These are phyloP conservation scores for Podotricha telesiphe DNA, from an alignment of 2,888 invertebrate species.

Conservation along the genomic window DNA sequence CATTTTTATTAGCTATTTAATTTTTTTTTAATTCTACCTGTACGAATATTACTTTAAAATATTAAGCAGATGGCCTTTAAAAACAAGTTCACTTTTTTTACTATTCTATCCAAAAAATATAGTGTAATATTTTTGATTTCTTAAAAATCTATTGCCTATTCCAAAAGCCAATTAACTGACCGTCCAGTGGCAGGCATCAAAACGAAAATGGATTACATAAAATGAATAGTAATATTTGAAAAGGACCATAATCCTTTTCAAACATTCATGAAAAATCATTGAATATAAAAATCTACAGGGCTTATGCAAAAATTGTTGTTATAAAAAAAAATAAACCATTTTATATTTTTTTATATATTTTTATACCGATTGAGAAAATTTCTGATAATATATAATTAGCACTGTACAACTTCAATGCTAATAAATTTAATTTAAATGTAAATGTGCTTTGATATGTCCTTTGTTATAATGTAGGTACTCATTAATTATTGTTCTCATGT, in stretches of 20 bases:
- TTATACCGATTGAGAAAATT: too few relatives aligned
- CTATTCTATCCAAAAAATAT: neutral
- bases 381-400: too few relatives aligned
- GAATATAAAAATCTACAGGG: neutral
- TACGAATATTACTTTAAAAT: too few relatives aligned
- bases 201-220: conserved; percentile 1
- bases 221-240: neutral
- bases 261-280: neutral
- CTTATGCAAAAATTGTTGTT: neutral
- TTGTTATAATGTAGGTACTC: too few relatives aligned
- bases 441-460: too few relatives aligned
- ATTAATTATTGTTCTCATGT: neutral
- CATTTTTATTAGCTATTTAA: too few relatives aligned
- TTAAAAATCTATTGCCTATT: neutral
- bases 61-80: too few relatives aligned
- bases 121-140: neutral
- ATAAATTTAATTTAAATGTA: too few relatives aligned
- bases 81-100: neutral
- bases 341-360: too few relatives aligned
- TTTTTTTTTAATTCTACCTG: too few relatives aligned
- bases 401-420: too few relatives aligned
- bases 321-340: neutral
- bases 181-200: conserved; percentile 5
- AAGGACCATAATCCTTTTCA: conserved; percentile 13
- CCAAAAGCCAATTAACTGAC: conserved; percentile 13